Base-by-base conservation (phyloP, 2,113 vertebrate genomes). In the Melanotaenia duboulayi region DNA sequence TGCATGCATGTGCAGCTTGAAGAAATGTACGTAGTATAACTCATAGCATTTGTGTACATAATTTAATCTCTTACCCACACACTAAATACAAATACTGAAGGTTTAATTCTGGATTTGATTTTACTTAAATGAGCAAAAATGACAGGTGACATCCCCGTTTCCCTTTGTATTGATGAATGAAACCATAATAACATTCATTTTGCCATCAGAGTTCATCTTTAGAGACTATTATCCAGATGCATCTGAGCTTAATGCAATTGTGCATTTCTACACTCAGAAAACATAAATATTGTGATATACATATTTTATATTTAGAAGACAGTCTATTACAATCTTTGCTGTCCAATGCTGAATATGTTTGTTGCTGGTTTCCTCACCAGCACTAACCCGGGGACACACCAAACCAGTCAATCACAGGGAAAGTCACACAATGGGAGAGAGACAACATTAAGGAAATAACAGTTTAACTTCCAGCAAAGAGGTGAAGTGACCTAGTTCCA, bases 401-500 rank as follows among this genome's bases (percentile, higher is more conserved):
- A 82, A 80, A 87, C 83, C 81, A 82, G 82, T 84, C 76, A 78
- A 74, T 86, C 74, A 81, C 25, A 23, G 19, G 71, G 52, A 83
- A 86, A 89, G 83, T 84, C 81, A 86, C 76, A 86, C 77, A 65
- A 60, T 28, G 73, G 52, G 68, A 78, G 65, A 48, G 32, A 65
- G 71, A 74, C 58, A 54, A 90, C 80, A 79, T 85, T 79, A 85
- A 86, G 42, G 46, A 74, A 84, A 82, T 83, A 80, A 86, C 57
- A 72, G 84, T 74, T 74, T 78, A 87, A 87, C 81, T 90, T 84
- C 44, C 73, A 82, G 88, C 37, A 71, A 82, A 84, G 68, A 89
- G 85, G 87, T 85, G 82, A 91, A 68, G 50, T 88, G 90, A 85
- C 90, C 90, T 57, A 90, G 52, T 90, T 91, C 84, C 56, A 55